Conservation (phyloP, 1,140 invertebrate genomes). For the Hermetia illucens region DNA sequence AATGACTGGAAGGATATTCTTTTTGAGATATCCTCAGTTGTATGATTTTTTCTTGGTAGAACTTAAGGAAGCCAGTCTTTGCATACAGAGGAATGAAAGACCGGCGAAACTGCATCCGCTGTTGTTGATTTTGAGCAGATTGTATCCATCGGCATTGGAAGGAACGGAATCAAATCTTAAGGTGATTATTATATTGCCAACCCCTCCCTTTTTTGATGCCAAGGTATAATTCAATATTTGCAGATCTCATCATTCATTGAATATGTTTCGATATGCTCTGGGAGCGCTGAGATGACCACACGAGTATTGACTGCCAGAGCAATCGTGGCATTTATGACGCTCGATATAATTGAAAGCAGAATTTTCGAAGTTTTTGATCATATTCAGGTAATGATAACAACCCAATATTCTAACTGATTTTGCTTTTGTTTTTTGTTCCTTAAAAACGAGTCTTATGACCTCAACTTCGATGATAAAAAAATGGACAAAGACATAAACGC, state of each 20-base stretch:
- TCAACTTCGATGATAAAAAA: too few species aligned
- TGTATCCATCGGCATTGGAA: constrained; percentile 61
- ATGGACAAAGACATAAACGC: too few species aligned
- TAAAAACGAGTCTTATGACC: too few species aligned
- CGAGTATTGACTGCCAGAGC: constrained; percentile 51
- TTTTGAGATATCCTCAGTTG: constrained; percentile 64
- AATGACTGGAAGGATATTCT: constrained; percentile 67
- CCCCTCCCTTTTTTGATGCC: too few species aligned
- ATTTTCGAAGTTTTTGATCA: constrained; percentile 3
- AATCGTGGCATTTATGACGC: constrained; percentile 43
- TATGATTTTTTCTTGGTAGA: constrained; percentile 58
- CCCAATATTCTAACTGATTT: background rate
- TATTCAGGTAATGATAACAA: constrained; percentile 2
- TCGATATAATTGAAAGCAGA: constrained; percentile 5
- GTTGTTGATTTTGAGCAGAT: constrained; percentile 58
- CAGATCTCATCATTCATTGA: constrained; percentile 27
- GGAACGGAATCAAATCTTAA: constrained; percentile 47
- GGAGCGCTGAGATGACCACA: constrained; percentile 44
- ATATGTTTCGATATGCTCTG: constrained; percentile 34
- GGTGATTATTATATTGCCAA: constrained; percentile 30
- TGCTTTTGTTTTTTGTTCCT: background rate
- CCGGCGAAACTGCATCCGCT: constrained; percentile 55
- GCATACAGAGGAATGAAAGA: constrained; percentile 11
- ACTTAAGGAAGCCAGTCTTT: constrained; percentile 11
- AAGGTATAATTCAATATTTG: constrained; percentile 16